These are phyloP conservation scores for Aspidiotus destructor DNA, from an alignment of 2,888 invertebrate genomes.

Conservation along the genomic window DNA sequence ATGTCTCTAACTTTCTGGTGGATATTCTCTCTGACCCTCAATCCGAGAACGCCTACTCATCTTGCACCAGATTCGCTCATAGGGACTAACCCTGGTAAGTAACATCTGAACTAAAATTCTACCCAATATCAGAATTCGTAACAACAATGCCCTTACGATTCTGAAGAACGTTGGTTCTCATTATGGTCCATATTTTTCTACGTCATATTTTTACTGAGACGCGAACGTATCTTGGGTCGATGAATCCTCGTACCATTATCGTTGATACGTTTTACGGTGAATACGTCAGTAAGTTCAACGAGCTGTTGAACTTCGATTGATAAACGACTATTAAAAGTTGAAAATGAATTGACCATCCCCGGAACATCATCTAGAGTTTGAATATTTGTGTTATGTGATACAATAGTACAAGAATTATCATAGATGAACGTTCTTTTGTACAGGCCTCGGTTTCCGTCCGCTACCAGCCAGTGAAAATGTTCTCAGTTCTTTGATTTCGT, in stretches of 20 bases:
- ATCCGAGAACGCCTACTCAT: slow-evolving; percentile 83
- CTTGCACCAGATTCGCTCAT: slow-evolving; percentile 75
- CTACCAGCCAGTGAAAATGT: slow-evolving; percentile 10
- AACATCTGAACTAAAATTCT: background rate
- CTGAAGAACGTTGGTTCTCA: too few relatives aligned
- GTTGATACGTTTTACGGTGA: background rate
- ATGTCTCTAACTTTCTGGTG: slow-evolving; percentile 90
- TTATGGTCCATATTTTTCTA: too few relatives aligned
- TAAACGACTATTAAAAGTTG: too few relatives aligned
- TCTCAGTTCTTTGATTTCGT: slow-evolving; percentile 13
- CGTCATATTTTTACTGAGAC: too few relatives aligned
- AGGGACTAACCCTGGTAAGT: slow-evolving; percentile 79
- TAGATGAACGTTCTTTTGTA: background rate
- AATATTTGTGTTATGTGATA: background rate
- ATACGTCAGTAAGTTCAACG: background rate
- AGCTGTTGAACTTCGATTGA: background rate
- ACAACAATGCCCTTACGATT: too few relatives aligned
- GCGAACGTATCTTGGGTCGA: too few relatives aligned
- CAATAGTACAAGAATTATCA: background rate
- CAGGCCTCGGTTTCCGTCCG: slow-evolving; percentile 12
- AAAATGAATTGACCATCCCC: too few relatives aligned
- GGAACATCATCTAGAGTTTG: background rate
- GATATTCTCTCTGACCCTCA: slow-evolving; percentile 83
- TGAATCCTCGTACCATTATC: too few relatives aligned
- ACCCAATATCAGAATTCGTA: too few relatives aligned